Evolutionary conservation across 53 echinoderm and acorn worm genomes (phyloP).

Genomic region (Stichopus horrens): DNA sequence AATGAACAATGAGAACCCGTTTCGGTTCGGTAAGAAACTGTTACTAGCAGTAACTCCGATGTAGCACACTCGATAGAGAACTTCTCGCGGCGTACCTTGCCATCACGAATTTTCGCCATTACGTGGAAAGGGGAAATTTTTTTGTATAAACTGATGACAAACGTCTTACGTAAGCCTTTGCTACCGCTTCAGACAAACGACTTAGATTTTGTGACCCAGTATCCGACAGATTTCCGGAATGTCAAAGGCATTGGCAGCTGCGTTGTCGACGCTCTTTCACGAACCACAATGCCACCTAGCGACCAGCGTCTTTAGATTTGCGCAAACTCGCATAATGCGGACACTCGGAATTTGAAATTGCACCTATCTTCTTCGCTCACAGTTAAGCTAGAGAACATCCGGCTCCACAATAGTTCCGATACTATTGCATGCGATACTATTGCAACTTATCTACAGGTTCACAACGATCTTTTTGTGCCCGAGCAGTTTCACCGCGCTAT

Average conservation of each 20-base stretch:
- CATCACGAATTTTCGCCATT: too few species aligned
- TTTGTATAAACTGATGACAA: too few species aligned
- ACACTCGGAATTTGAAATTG: background rate
- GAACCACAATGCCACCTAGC: background rate
- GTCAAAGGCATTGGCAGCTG: conserved; percentile 35
- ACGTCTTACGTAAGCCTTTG: too few species aligned
- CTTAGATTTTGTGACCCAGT: conserved; percentile 54
- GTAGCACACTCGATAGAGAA: too few species aligned
- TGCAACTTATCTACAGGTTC: conserved; percentile 57
- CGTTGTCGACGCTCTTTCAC: conserved; percentile 48
- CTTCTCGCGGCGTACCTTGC: too few species aligned
- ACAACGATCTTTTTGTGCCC: conserved; percentile 19
- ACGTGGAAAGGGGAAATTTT: too few species aligned
- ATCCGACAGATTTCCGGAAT: conserved; percentile 42
- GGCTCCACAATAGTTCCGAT: conserved; percentile 26
- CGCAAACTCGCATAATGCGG: background rate
- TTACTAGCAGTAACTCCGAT: too few species aligned
- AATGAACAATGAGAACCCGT: background rate
- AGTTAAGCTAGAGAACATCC: conserved; percentile 31
- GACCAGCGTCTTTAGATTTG: conserved; percentile 25
- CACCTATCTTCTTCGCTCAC: conserved; percentile 10
- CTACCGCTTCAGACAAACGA: background rate
- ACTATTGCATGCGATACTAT: too few species aligned
- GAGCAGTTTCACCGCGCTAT: conserved; percentile 27
- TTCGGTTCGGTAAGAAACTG: background rate